Evolutionary conservation across 2,888 invertebrate genomes (phyloP), one percentile per base, ranked within the genome.

Genomic region (Limenitis camilla): DNA sequence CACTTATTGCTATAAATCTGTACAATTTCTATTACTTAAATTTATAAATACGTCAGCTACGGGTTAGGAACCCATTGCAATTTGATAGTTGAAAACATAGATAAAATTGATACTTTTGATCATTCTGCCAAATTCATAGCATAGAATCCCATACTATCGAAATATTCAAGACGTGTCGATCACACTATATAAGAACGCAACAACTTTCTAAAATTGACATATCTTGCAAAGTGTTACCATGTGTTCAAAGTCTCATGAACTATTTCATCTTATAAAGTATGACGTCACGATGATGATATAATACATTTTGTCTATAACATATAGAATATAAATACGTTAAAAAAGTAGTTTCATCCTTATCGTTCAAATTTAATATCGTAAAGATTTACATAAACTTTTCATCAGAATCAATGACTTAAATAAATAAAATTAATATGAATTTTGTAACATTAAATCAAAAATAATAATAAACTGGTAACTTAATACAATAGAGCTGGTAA

Each of bases 41-140:
- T 79, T 82, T 85, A 87, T 85, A 86, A 85, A 83, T 84, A 87
- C 85, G 86, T 87, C 87, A 86, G 81, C 81, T 78, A 82, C 80
- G 85, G 85, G 84, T 82, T 85, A 81, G 67, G 83, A 81, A 86
- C 86, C 86, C 86, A 85, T 84, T 81, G 85, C 82, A 80, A 80
- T 77, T 81, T 81, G 75, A 79, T 79, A 74, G 79, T 84, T 84
- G 79, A 84, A 84, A 87, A 85, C 86, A 86, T 82, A 84, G 76
- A 66, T 59, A 53, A 68, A 70, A 52, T 40, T 62, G 67, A 52
- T 28, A 58, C 55, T 69, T 65, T 83, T 83, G 78, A 76, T 77
- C 59, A 38, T 50, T 64, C 49, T 56, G 59, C 57, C 64, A 63
- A 63, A 56, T 44, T 31, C 61, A 64, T 58, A 56, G 61, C 59